Evolutionary conservation across 2,113 vertebrate species (phyloP).

Genomic region (Larimichthys polyactis): DNA sequence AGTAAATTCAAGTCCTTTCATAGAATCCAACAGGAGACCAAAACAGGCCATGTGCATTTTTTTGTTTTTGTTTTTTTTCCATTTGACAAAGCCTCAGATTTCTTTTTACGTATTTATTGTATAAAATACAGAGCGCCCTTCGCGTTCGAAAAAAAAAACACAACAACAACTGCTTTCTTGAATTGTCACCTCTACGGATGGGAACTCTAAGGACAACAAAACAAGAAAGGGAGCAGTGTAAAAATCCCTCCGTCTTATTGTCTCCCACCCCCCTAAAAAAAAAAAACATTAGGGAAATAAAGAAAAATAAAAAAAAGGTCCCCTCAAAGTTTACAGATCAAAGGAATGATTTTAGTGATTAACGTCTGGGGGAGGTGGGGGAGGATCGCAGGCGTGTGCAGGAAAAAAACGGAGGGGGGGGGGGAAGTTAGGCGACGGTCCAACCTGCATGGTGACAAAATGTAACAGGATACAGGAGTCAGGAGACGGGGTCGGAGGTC

Average conservation of each 20-base stretch:
- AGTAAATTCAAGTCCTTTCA: constrained; percentile 88
- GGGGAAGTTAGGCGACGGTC: background rate
- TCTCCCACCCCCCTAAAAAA: constrained; percentile 41
- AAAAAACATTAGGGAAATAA: background rate
- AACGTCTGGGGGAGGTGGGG: constrained; percentile 82
- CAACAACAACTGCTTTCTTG: constrained; percentile 55
- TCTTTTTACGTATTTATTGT: constrained; percentile 86
- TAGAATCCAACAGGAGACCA: constrained; percentile 89
- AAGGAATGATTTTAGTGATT: constrained; percentile 92
- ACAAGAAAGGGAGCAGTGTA: constrained; percentile 71
- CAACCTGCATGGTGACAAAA: constrained; percentile 54
- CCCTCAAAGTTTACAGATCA: constrained; percentile 84
- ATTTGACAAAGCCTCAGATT: constrained; percentile 85
- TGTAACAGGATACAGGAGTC: constrained; percentile 47
- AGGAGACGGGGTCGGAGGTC: constrained; percentile 42
- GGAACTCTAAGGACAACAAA: constrained; percentile 64
- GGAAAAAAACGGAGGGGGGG: background rate
- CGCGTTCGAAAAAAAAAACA: constrained; percentile 30
- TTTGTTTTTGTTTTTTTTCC: constrained; percentile 68
- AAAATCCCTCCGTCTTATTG: constrained; percentile 73
- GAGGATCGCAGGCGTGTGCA: constrained; percentile 51
- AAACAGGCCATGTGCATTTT: constrained; percentile 83
- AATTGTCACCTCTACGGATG: constrained; percentile 67
- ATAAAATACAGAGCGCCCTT: constrained; percentile 83
- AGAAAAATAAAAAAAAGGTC: constrained; percentile 58